These are phyloP conservation scores for Chloropsis cyanopogon DNA, from an alignment of 2,113 vertebrate species.

Conservation along the genomic window DNA sequence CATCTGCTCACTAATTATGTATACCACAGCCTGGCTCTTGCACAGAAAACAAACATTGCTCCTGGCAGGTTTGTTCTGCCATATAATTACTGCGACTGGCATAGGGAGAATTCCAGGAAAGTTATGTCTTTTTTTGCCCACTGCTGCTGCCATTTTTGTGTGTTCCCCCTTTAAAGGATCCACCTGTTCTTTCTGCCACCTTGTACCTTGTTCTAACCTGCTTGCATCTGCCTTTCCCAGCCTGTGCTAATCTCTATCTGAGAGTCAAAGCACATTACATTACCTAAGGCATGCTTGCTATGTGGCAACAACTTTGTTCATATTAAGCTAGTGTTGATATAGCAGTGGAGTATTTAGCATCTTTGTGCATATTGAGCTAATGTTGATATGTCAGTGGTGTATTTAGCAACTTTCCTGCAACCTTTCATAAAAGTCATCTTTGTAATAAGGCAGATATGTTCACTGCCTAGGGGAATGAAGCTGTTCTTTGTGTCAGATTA, in stretches of 20 bases:
- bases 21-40: neutral
- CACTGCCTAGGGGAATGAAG: neutral
- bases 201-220: neutral
- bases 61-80: neutral
- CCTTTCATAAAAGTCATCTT: neutral
- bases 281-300: neutral
- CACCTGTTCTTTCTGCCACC: neutral
- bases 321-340: neutral
- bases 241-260: neutral
- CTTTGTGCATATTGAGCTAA: neutral
- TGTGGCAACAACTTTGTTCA: neutral
- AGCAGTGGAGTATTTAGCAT: neutral
- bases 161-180: neutral
- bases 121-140: neutral
- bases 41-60: constrained; percentile 19
- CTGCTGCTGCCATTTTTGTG: neutral
- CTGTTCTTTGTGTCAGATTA: neutral
- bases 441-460: neutral
- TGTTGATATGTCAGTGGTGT: neutral
- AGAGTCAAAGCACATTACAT: neutral
- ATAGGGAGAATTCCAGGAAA: neutral
- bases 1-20: constrained; percentile 45
- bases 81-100: neutral
- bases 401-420: neutral
- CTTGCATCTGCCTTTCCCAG: neutral